Conservation (phyloP, 2,888 invertebrate genomes). For the Dryobotodes eremita region DNA sequence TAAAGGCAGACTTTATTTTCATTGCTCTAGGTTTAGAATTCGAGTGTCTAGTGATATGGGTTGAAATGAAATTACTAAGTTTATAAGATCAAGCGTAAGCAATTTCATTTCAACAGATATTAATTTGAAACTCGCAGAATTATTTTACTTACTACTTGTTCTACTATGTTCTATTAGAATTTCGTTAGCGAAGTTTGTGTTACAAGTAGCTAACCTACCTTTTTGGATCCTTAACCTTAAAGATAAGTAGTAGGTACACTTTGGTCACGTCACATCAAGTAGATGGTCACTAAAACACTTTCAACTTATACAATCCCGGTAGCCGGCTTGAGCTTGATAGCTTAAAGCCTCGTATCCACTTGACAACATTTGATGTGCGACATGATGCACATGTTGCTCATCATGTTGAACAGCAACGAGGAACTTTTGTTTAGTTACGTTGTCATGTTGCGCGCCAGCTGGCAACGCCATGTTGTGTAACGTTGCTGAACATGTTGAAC, state of each 20-base stretch:
- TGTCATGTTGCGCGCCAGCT: no score
- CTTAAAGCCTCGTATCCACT: no score
- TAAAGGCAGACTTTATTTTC: conserved; percentile 7
- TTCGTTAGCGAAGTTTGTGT: not conserved
- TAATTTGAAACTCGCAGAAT: conserved; percentile 13
- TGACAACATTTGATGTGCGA: no score
- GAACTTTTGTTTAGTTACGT: no score
- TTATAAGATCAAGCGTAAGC: not conserved
- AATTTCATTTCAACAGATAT: conserved; percentile 23
- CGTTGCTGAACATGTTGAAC: no score
- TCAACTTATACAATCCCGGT: not conserved
- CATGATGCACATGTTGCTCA: no score
- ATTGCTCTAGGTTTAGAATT: conserved; percentile 10
- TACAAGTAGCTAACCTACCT: not conserved
- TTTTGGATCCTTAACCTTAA: not conserved
- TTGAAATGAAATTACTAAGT: conserved; percentile 17
- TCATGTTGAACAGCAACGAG: no score
- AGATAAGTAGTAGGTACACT: not conserved
- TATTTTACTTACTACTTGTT: conserved; percentile 3
- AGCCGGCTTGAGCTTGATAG: not conserved
- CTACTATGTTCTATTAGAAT: not conserved
- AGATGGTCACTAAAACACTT: not conserved
- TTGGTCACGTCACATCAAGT: not conserved
- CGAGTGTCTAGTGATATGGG: not conserved
- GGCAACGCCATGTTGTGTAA: no score